Evolutionary conservation across 2,888 invertebrate genomes (phyloP), one percentile per base, ranked within the genome.

Genomic region (Nebria salina): DNA sequence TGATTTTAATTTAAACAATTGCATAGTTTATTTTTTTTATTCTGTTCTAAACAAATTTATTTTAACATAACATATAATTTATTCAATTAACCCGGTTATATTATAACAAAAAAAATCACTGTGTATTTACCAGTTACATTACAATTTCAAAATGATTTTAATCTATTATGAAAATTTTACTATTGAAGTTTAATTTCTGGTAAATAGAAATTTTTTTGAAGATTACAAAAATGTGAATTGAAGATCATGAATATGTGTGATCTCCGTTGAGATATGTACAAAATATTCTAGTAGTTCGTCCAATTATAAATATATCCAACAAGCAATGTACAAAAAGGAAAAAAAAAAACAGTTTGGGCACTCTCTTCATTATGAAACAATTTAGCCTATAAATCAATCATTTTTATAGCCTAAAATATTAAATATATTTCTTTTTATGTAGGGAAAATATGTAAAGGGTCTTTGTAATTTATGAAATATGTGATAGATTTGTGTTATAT

Each of bases 261-360:
- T 75, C 80, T 81, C 80, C 80, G 75, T 81, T 81, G 76, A 75
- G 72, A 81, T 75, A 79, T 81, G 80, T 81, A 81, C 80, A 81
- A 81, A 81, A 81, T 81, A 81, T 80, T 79, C 65, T 81, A 81
- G 75, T 66, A 75, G 80, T 80, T 78, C 75, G 80, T 81, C 80
- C 80, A 75, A 54, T 75, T 79, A 78, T 79, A 78, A 72, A 41
- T 13, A 20, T 74, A 79, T 79, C 79, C 79, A 79, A 74, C 79
- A 75, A 81, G 80, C 73, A 81, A 75, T 79, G 79, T 81, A 81
- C 76, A 81, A 81, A 80, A 75, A 81, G 13, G 7, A 9, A 43
- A 54, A 68, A 76, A 68, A 73, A 26, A 15, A 73, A 74, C 79
- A 79, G 79, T 79, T 73, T 75, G 43, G 74, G 68, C 79, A 79